A percentile compares a stretch with the other conserved stretches of the same genome.
Conservation (phyloP, 2,797 vertebrate species). For the Sebastes dallii region DNA sequence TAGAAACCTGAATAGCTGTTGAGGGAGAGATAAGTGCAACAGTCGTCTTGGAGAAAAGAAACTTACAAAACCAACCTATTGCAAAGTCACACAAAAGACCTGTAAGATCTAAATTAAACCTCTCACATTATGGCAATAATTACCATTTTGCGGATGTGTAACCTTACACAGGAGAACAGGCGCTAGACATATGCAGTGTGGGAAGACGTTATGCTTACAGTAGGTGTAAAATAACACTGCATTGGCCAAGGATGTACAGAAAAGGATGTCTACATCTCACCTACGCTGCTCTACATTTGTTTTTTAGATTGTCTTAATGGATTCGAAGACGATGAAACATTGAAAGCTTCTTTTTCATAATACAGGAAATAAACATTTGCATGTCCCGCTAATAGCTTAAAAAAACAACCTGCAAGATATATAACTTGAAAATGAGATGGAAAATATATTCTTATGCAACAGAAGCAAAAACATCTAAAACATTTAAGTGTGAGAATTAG, state of each 20-base stretch:
- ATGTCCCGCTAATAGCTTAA: background rate
- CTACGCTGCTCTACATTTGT: conserved; percentile 12
- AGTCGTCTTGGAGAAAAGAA: background rate
- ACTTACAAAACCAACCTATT: background rate
- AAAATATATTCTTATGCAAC: background rate
- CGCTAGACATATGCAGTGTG: conserved; percentile 26
- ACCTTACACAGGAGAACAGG: background rate
- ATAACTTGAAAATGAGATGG: background rate
- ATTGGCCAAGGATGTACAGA: background rate
- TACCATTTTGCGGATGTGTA: background rate
- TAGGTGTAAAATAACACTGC: conserved; percentile 19
- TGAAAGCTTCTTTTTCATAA: background rate
- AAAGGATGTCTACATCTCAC: conserved; percentile 20
- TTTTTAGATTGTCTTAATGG: background rate
- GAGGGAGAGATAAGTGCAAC: background rate
- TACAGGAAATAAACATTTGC: background rate
- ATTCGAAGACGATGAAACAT: background rate
- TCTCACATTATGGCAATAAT: background rate
- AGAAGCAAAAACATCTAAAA: background rate
- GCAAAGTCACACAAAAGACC: background rate
- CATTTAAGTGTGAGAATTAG: background rate
- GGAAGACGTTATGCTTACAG: conserved; percentile 12
- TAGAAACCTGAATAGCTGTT: background rate
- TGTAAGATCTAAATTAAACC: background rate
- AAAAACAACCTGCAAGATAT: background rate